Percentiles rank a stretch among this genome's conserved stretches.
These are phyloP conservation scores for Rhinolophus sinicus DNA, from an alignment of 2,113 vertebrate genomes.

Conservation along the genomic window DNA sequence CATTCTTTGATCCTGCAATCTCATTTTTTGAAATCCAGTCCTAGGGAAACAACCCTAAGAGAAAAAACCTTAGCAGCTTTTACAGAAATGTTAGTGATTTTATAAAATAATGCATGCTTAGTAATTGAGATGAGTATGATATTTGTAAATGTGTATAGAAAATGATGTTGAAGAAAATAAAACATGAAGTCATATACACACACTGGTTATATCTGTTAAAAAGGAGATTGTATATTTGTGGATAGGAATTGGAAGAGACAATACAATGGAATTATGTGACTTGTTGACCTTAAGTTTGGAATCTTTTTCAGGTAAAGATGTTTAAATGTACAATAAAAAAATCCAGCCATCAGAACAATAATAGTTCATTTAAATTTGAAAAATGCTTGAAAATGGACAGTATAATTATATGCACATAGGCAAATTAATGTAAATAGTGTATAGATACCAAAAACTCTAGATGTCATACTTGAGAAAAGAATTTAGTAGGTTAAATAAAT, in stretches of 20 bases:
- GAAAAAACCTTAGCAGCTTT: background rate
- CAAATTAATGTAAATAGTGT: conserved; percentile 28
- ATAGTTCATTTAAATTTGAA: conserved; percentile 30
- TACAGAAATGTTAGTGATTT: background rate
- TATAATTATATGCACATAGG: background rate
- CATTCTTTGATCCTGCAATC: background rate
- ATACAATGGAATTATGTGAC: background rate
- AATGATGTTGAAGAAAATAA: background rate
- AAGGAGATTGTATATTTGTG: background rate
- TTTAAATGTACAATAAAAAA: conserved; percentile 52
- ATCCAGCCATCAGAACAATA: background rate
- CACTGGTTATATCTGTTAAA: background rate
- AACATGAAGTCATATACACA: background rate
- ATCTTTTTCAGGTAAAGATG: conserved; percentile 11
- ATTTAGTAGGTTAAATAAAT: background rate
- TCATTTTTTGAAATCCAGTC: background rate
- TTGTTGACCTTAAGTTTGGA: conserved; percentile 2
- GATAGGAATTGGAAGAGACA: background rate
- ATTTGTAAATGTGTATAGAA: conserved; percentile 30
- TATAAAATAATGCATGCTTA: background rate
- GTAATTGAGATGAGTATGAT: background rate
- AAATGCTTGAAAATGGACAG: background rate
- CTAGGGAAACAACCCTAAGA: background rate
- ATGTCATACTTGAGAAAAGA: background rate
- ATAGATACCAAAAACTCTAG: background rate